phyloP scores from a whole-genome alignment of 2,888 invertebrate species.

The Ectobius pallidus region DNA sequence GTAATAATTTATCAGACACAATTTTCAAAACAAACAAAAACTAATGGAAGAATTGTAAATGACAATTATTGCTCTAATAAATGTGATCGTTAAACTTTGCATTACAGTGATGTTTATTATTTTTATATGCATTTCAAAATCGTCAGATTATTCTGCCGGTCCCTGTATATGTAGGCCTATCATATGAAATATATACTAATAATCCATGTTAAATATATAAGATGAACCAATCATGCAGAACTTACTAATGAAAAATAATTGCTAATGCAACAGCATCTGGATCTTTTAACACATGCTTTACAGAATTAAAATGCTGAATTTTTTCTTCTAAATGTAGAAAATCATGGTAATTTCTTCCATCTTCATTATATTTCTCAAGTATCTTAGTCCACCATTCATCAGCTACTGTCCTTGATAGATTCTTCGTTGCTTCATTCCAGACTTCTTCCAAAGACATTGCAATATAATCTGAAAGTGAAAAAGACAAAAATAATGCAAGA shows the following conservation, averaged over 20 bases:
- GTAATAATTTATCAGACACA: too few relatives aligned
- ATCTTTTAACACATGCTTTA: constrained; percentile 55
- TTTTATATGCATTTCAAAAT: too few relatives aligned
- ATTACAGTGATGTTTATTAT: too few relatives aligned
- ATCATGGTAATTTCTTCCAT: constrained; percentile 59
- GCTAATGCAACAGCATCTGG: constrained; percentile 59
- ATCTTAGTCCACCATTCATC: constrained; percentile 55
- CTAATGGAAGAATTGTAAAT: too few relatives aligned
- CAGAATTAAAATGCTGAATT: constrained; percentile 55
- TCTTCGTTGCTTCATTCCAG: constrained; percentile 54
- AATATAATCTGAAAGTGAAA: too few relatives aligned
- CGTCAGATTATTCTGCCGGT: too few relatives aligned
- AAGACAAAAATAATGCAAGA: too few relatives aligned
- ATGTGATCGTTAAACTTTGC: too few relatives aligned
- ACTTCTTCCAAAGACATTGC: constrained; percentile 50
- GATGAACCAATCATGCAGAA: constrained; percentile 38
- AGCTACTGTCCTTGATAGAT: constrained; percentile 49
- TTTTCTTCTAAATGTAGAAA: constrained; percentile 57
- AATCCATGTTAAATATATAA: background rate
- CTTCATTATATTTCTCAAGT: constrained; percentile 54
- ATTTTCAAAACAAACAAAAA: too few relatives aligned
- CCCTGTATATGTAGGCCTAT: too few relatives aligned
- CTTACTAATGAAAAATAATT: constrained; percentile 64
- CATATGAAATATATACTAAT: too few relatives aligned
- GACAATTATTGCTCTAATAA: too few relatives aligned